These are phyloP conservation scores for Sebastes baramenuke DNA, from an alignment of 2,797 vertebrate genomes.

Conservation along the genomic window DNA sequence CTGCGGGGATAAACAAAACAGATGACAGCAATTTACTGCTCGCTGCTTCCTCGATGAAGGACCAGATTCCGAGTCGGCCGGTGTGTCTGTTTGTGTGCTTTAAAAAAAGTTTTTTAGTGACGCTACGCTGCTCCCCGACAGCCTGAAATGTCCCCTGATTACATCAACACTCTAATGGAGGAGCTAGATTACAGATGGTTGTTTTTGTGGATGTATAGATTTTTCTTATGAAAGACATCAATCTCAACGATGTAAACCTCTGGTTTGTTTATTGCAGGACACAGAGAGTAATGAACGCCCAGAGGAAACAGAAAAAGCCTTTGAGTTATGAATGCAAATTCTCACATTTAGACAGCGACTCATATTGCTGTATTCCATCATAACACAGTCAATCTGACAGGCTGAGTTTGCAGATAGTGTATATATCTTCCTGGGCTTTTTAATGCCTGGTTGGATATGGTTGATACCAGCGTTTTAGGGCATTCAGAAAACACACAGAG, in stretches of 20 bases:
- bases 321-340: conserved; percentile 56
- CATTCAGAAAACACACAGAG: not conserved
- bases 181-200: not conserved
- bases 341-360: conserved; percentile 13
- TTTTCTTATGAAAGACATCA: conserved; percentile 49
- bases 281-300: conserved; percentile 31
- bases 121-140: not conserved
- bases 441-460: not conserved
- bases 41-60: not conserved
- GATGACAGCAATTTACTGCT: conserved; percentile 39
- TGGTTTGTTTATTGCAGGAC: conserved; percentile 25
- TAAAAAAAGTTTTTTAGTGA: not conserved
- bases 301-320: conserved; percentile 25
- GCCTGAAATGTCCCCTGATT: conserved; percentile 1
- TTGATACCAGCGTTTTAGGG: not conserved
- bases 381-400: conserved; percentile 1
- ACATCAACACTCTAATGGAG: not conserved
- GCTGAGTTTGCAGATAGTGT: not conserved
- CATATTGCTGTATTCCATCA: conserved; percentile 59
- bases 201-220: not conserved
- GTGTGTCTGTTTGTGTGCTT: not conserved
- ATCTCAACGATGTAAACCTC: conserved; percentile 26
- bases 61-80: not conserved
- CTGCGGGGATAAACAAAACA: conserved; percentile 27
- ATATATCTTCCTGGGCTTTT: not conserved